phyloP scores from a whole-genome alignment of 2,113 vertebrate species.

The Seriola rivoliana region DNA sequence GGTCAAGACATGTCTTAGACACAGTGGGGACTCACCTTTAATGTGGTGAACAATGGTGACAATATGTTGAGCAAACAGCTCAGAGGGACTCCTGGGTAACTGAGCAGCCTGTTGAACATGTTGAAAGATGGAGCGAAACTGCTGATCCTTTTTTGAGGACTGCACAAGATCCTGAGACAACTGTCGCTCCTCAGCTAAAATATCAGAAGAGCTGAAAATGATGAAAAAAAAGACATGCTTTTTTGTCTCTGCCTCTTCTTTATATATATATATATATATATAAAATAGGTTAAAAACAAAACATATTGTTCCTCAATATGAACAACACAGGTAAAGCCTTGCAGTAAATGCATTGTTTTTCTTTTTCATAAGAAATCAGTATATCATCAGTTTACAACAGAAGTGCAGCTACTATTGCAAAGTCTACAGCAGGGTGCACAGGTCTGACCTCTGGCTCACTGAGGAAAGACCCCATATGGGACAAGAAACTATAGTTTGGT shows the following conservation, averaged over 20 bases:
- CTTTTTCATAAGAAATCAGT: not conserved
- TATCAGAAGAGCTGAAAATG: constrained; percentile 87
- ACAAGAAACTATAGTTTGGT: not conserved
- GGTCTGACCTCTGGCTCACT: not conserved
- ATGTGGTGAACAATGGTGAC: constrained; percentile 97
- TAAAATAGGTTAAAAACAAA: not conserved
- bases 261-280: too few relatives aligned
- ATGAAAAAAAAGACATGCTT: not conserved
- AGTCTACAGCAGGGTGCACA: not conserved
- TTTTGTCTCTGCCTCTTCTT: not conserved
- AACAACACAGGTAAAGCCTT: not conserved
- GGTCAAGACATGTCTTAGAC: not conserved
- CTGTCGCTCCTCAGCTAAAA: constrained; percentile 93
- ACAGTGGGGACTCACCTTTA: constrained; percentile 87
- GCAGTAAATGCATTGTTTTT: not conserved
- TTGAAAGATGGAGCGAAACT: constrained; percentile 95
- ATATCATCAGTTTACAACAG: not conserved
- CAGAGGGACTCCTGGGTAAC: constrained; percentile 90
- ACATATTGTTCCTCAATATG: not conserved
- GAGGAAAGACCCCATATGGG: not conserved
- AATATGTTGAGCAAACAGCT: constrained; percentile 97
- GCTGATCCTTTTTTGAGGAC: constrained; percentile 93
- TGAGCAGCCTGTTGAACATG: constrained; percentile 90
- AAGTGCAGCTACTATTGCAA: not conserved
- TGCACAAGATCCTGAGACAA: constrained; percentile 93